Percentiles rank a stretch among this genome's conserved stretches.
phyloP scores from a whole-genome alignment of 2,888 invertebrate genomes.

The Eubasilissa splendida region DNA sequence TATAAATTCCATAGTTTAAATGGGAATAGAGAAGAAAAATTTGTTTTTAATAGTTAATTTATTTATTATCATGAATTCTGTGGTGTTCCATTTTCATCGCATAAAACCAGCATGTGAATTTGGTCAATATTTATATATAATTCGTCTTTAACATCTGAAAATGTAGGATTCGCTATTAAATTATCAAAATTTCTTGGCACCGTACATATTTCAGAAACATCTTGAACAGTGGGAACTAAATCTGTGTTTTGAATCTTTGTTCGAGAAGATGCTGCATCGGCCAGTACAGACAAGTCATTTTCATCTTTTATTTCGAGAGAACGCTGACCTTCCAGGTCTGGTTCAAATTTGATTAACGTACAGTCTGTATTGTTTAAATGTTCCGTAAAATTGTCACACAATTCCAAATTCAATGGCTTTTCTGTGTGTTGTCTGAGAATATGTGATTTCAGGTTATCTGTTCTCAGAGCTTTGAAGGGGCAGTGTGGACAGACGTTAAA shows the following conservation, averaged over 20 bases:
- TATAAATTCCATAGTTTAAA: no score
- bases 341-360: constrained; percentile 22
- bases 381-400: constrained; percentile 49
- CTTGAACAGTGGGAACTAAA: not conserved
- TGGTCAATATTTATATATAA: constrained; percentile 39
- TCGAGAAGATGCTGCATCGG: constrained; percentile 54
- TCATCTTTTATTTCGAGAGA: constrained; percentile 14
- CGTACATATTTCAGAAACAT: constrained; percentile 16
- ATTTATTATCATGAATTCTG: constrained; percentile 31
- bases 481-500: constrained; percentile 67
- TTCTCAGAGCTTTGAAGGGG: constrained; percentile 68
- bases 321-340: constrained; percentile 18
- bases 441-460: constrained; percentile 72
- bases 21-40: not conserved
- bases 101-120: constrained; percentile 42
- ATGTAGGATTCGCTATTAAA: constrained; percentile 51
- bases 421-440: constrained; percentile 63
- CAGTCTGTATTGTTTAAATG: constrained; percentile 45
- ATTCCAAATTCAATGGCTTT: constrained; percentile 47
- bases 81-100: constrained; percentile 32
- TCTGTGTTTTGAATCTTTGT: constrained; percentile 41
- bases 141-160: not conserved
- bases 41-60: not conserved
- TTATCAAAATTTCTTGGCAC: constrained; percentile 50
- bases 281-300: constrained; percentile 51